phyloP scores from a whole-genome alignment of 2,113 vertebrate species.

The Dicaeum eximium region DNA sequence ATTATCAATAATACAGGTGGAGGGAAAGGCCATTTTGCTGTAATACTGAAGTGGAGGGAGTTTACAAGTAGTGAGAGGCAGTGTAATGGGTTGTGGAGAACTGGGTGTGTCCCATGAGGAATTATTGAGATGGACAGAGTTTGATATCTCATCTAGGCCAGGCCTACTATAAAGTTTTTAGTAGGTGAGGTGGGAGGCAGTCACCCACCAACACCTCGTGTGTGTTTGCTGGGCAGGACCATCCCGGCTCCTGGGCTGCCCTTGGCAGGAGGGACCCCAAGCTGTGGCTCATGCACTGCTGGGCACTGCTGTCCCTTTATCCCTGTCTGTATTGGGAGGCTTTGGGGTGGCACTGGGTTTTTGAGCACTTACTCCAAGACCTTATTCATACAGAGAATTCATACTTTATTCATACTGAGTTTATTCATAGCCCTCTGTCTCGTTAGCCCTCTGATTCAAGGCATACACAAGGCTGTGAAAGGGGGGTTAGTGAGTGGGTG shows the following conservation, averaged over 20 bases:
- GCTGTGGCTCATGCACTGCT: neutral
- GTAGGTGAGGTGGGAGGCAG: neutral
- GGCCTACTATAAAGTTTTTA: neutral
- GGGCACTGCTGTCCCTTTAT: slow-evolving; percentile 18
- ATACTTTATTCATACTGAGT: slow-evolving; percentile 59
- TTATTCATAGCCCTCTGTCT: slow-evolving; percentile 63
- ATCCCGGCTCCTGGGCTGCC: neutral
- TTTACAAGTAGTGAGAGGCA: neutral
- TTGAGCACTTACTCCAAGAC: slow-evolving; percentile 22
- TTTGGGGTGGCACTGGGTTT: neutral
- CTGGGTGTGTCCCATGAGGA: fast-evolving
- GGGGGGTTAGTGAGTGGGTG: slow-evolving; percentile 54
- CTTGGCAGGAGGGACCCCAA: neutral
- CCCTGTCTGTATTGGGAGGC: neutral
- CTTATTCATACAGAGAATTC: slow-evolving; percentile 54
- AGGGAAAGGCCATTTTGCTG: neutral
- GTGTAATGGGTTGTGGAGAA: neutral
- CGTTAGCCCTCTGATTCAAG: slow-evolving; percentile 51
- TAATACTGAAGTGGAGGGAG: neutral
- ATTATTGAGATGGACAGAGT: neutral
- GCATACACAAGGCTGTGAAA: slow-evolving; percentile 55
- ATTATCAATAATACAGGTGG: neutral
- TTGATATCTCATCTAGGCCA: neutral
- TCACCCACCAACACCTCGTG: fast-evolving
- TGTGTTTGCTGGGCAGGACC: neutral